These are phyloP conservation scores for Hypsopygia costalis DNA, from an alignment of 2,888 invertebrate species.

Conservation along the genomic window DNA sequence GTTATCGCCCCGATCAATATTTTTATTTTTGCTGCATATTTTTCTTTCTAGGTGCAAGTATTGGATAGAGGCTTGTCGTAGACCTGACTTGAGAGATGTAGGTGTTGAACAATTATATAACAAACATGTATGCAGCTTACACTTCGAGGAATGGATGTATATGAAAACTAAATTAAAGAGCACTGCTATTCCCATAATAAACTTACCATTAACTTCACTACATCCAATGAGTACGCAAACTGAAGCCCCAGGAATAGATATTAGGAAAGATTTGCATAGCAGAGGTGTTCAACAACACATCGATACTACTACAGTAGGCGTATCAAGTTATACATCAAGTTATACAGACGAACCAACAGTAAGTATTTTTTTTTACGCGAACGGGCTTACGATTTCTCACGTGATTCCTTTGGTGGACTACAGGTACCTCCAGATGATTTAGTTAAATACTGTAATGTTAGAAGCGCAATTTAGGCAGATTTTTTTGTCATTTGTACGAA, in stretches of 20 bases:
- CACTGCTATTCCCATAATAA: slow-evolving; percentile 1
- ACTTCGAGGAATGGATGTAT: slow-evolving; percentile 4
- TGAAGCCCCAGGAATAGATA: background rate
- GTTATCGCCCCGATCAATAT: too few species aligned
- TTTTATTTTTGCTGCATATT: too few species aligned
- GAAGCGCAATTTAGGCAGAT: too few species aligned
- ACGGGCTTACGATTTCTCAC: too few species aligned
- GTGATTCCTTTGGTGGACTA: too few species aligned
- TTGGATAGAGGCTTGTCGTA: slow-evolving; percentile 2
- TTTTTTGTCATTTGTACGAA: too few species aligned
- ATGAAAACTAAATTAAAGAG: background rate
- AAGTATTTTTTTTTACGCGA: too few species aligned
- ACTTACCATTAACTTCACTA: background rate
- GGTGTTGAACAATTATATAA: slow-evolving; percentile 1
- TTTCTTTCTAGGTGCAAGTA: slow-evolving; percentile 1
- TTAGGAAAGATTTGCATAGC: too few species aligned
- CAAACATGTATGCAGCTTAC: background rate
- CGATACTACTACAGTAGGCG: background rate
- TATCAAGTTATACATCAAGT: too few species aligned
- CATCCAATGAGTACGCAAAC: background rate
- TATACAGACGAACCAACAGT: too few species aligned
- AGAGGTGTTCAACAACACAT: background rate
- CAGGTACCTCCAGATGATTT: too few species aligned
- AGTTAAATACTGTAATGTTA: too few species aligned
- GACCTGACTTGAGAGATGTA: background rate